These are phyloP conservation scores for Perognathus longimembris DNA, from an alignment of 2,113 vertebrate genomes.

Conservation along the genomic window DNA sequence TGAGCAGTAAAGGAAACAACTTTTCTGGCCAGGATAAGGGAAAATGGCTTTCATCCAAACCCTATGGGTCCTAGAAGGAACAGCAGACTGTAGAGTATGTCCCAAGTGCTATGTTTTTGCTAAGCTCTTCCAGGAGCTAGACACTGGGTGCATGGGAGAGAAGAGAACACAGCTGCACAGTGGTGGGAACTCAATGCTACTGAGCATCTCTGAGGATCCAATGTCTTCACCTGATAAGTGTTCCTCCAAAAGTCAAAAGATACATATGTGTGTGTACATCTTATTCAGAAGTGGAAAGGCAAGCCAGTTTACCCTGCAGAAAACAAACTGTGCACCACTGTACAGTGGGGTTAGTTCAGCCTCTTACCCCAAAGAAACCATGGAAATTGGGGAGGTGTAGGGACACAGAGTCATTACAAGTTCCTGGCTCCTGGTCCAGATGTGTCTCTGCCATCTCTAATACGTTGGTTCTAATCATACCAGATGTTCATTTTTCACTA, in stretches of 20 bases:
- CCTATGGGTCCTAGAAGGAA: neutral
- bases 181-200: neutral
- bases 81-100: neutral
- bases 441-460: no score
- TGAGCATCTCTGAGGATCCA: neutral
- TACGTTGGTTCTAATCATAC: neutral
- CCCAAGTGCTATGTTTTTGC: neutral
- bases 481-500: neutral
- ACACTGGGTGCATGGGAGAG: neutral
- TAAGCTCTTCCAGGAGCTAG: neutral
- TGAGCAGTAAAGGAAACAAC: neutral
- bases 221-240: neutral
- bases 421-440: neutral
- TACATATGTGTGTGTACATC: neutral
- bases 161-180: neutral
- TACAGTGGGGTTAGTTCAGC: neutral
- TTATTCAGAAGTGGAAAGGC: neutral
- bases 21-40: neutral
- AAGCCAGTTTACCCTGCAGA: neutral
- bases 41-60: neutral
- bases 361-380: neutral
- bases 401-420: neutral
- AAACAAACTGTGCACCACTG: neutral
- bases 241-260: neutral
- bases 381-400: rapidly evolving